A percentile compares a stretch with the other conserved stretches of the same genome.
Evolutionary conservation across 1,140 invertebrate species (phyloP).

Genomic region (Conus ventricosus): DNA sequence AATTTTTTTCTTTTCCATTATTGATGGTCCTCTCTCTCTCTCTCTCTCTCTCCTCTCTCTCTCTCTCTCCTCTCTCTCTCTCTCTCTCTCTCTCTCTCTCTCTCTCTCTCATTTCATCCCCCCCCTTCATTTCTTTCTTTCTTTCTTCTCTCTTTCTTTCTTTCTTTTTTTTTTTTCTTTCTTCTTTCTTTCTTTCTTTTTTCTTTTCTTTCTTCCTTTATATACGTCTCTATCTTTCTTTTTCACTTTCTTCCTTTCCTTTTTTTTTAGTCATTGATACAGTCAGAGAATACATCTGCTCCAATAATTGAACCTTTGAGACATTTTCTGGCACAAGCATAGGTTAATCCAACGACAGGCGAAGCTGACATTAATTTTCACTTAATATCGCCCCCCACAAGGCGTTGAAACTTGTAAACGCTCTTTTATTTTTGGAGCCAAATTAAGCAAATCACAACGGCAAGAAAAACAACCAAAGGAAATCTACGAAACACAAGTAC

Average conservation of each 20-base stretch:
- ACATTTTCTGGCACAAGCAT: not conserved
- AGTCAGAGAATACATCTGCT: not conserved
- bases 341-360: too few species aligned
- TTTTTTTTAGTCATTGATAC: not conserved
- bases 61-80: not conserved
- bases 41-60: not conserved
- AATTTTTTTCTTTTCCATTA: not conserved
- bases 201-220: not conserved
- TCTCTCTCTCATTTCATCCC: too few species aligned
- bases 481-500: too few species aligned
- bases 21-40: not conserved
- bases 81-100: too few species aligned
- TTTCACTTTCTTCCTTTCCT: not conserved
- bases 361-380: not conserved
- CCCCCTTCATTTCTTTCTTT: too few species aligned
- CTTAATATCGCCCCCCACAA: not conserved
- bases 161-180: not conserved
- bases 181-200: not conserved
- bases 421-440: too few species aligned
- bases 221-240: not conserved
- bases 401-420: too few species aligned
- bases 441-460: too few species aligned
- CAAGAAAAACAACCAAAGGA: too few species aligned
- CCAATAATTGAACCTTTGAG: not conserved
- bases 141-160: not conserved